phyloP scores from a whole-genome alignment of 2,888 invertebrate genomes.

The Lumbricus terrestris region DNA sequence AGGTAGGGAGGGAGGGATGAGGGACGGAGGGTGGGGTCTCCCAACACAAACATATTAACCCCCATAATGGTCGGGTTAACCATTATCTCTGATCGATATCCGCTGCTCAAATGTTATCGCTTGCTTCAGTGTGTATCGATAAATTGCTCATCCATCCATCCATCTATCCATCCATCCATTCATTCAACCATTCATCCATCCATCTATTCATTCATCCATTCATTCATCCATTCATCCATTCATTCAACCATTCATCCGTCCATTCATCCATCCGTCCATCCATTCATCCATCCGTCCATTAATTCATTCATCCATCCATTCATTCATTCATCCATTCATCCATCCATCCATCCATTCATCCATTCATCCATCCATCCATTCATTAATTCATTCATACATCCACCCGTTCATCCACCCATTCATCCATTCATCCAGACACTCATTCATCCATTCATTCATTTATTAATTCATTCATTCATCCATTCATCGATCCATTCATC shows the following conservation, averaged over 20 bases:
- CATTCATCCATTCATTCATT: not conserved
- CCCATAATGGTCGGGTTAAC: not conserved
- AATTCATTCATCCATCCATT: not conserved
- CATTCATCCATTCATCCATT: not conserved
- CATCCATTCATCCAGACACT: not conserved
- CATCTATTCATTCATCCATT: not conserved
- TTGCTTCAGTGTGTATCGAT: not conserved
- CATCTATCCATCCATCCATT: too few species aligned
- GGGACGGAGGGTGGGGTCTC: not conserved
- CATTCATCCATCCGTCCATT: not conserved
- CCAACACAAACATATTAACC: slow-evolving; percentile 3
- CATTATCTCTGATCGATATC: not conserved
- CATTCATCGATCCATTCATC: too few species aligned
- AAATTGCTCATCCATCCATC: not conserved
- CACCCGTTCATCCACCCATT: not conserved
- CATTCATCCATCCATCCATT: not conserved
- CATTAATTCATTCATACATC: not conserved
- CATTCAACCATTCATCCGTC: not conserved
- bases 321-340: not conserved
- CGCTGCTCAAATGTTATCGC: not conserved
- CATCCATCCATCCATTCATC: not conserved
- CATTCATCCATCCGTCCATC: not conserved
- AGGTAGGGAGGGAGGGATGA: not conserved
- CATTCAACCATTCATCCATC: not conserved
- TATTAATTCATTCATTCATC: too few species aligned